A percentile compares a stretch with the other conserved stretches of the same genome.
phyloP scores from a whole-genome alignment of 1,140 invertebrate species.

The Brachionus calyciflorus region DNA sequence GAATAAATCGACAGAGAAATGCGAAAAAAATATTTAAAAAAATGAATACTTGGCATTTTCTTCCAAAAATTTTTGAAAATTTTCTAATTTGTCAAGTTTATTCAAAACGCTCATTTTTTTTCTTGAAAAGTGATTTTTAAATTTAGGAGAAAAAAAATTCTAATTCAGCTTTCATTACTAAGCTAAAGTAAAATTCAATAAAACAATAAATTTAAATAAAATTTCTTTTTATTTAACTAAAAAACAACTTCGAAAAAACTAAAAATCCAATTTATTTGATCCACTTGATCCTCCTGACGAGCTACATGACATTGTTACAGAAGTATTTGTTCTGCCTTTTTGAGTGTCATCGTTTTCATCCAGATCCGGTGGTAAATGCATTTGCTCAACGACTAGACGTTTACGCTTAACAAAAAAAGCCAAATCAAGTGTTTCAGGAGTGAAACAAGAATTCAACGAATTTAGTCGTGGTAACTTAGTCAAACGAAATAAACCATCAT shows the following conservation, averaged over 20 bases:
- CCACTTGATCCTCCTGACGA: not conserved
- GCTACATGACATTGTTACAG: slow-evolving; percentile 28
- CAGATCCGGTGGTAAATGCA: slow-evolving; percentile 42
- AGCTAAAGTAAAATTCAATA: not conserved
- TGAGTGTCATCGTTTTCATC: slow-evolving; percentile 35
- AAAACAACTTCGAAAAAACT: not conserved
- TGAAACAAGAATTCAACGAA: slow-evolving; percentile 28
- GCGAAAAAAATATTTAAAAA: too few species aligned
- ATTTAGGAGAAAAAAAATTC: not conserved
- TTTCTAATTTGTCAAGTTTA: slow-evolving; percentile 25
- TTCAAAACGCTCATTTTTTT: slow-evolving; percentile 24
- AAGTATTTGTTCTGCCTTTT: slow-evolving; percentile 36
- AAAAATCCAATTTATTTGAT: slow-evolving; percentile 45
- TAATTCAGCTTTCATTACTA: slow-evolving; percentile 29
- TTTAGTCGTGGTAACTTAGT: slow-evolving; percentile 25
- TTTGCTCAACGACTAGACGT: slow-evolving; percentile 24
- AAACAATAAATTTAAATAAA: not conserved
- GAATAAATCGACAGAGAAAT: too few species aligned
- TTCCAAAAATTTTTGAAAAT: slow-evolving; percentile 36
- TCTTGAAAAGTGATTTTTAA: not conserved
- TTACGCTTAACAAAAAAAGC: slow-evolving; percentile 37
- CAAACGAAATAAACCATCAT: slow-evolving; percentile 26
- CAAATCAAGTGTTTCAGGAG: slow-evolving; percentile 39
- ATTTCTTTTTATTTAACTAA: not conserved
- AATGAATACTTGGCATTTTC: too few species aligned